These are phyloP conservation scores for Phoronis australis DNA, from an alignment of 2,888 invertebrate species.

Conservation along the genomic window DNA sequence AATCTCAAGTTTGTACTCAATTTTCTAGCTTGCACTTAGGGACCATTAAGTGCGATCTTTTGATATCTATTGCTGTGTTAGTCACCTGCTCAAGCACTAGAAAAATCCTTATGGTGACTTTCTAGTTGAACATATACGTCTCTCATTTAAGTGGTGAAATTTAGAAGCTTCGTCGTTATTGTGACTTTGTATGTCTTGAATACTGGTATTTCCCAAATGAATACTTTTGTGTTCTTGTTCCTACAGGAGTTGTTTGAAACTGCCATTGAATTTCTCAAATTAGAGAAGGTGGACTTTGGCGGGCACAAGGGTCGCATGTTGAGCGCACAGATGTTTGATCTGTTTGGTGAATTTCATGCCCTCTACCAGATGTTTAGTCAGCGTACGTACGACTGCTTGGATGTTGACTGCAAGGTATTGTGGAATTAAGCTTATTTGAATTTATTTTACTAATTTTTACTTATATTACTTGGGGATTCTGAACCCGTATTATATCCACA, in stretches of 20 bases:
- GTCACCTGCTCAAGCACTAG: too few species aligned
- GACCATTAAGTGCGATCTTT: too few species aligned
- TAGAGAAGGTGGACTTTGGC: constrained; percentile 89
- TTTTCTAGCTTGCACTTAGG: too few species aligned
- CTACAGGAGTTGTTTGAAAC: constrained; percentile 77
- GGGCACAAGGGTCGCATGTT: constrained; percentile 54
- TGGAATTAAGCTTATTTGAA: not conserved
- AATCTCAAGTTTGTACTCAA: too few species aligned
- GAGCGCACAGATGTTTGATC: constrained; percentile 25
- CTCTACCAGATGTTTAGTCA: constrained; percentile 34
- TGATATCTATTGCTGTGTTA: too few species aligned
- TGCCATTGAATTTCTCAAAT: constrained; percentile 81
- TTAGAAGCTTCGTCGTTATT: too few species aligned
- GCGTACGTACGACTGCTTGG: constrained; percentile 30
- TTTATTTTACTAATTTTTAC: not conserved
- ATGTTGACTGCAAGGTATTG: constrained; percentile 22
- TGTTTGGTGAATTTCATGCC: constrained; percentile 43
- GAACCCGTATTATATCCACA: not conserved
- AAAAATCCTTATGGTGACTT: too few species aligned
- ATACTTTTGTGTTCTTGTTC: constrained; percentile 1
- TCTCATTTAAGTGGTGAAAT: too few species aligned
- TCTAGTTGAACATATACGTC: too few species aligned
- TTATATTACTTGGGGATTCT: not conserved
- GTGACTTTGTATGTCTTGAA: too few species aligned
- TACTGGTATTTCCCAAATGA: too few species aligned